Evolutionary conservation across 2,797 vertebrate genomes (phyloP).

Genomic region (Decapterus maruadsi): DNA sequence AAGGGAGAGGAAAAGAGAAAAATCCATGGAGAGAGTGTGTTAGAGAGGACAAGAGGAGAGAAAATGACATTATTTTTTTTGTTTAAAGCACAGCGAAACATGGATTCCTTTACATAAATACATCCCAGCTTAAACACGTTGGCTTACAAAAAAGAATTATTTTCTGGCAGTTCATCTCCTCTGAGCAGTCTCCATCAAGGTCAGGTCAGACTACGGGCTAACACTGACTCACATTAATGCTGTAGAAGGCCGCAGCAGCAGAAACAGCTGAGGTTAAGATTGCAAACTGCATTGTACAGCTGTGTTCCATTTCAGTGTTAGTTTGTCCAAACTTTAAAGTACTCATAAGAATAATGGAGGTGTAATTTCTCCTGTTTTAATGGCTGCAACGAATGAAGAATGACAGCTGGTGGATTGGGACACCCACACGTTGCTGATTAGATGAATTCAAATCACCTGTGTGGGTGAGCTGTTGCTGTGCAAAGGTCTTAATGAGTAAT

Average conservation of each 20-base stretch:
- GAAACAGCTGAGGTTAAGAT: not conserved
- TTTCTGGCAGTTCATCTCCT: not conserved
- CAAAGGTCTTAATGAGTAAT: slow-evolving; percentile 5
- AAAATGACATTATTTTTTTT: slow-evolving; percentile 16
- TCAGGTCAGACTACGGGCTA: not conserved
- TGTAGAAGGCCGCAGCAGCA: not conserved
- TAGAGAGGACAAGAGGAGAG: slow-evolving; percentile 17
- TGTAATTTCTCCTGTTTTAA: not conserved
- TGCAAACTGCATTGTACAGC: not conserved
- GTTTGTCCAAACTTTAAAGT: no score
- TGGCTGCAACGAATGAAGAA: not conserved
- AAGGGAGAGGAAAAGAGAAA: slow-evolving; percentile 44
- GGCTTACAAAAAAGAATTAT: not conserved
- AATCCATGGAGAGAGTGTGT: slow-evolving; percentile 37
- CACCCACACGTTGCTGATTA: not conserved
- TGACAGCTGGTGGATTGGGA: not conserved
- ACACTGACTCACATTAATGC: not conserved
- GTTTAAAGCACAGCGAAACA: slow-evolving; percentile 10
- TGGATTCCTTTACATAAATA: not conserved
- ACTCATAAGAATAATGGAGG: not conserved
- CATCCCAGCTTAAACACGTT: not conserved
- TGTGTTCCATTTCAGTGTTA: not conserved
- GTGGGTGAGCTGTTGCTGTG: not conserved
- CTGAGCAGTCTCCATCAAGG: not conserved
- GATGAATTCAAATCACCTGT: not conserved